Conservation (phyloP, 2,888 invertebrate species). For the Diaperis boleti region DNA sequence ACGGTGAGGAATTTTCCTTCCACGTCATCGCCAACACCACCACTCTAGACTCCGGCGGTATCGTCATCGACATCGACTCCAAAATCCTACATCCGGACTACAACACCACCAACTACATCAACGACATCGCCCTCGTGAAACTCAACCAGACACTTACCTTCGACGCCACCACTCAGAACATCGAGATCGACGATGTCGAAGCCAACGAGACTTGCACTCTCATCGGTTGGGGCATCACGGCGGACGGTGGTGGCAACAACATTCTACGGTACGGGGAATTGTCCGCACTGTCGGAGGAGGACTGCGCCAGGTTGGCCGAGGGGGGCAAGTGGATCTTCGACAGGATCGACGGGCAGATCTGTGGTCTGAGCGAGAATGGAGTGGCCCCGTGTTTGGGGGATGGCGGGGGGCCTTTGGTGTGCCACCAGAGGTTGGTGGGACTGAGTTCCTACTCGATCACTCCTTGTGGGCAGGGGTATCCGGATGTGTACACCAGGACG, state of each 20-base stretch:
- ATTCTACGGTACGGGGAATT: neutral
- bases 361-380: neutral
- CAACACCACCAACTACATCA: neutral
- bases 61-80: neutral
- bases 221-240: neutral
- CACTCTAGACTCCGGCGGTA: neutral
- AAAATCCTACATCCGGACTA: neutral
- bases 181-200: neutral
- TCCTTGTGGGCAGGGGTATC: neutral
- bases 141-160: neutral
- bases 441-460: neutral
- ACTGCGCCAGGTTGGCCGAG: neutral
- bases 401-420: conserved; percentile 13
- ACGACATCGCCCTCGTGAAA: conserved; percentile 1
- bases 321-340: neutral
- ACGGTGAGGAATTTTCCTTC: neutral
- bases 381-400: conserved; percentile 12
- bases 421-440: conserved; percentile 6
- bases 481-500: conserved; percentile 1
- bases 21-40: neutral
- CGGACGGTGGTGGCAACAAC: neutral
- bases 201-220: neutral
- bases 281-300: neutral
- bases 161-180: neutral
- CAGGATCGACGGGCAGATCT: neutral